Percentiles rank a stretch among this genome's conserved stretches.
These are phyloP conservation scores for Drosophila sucinea DNA, from an alignment of 1,140 invertebrate species.

Conservation along the genomic window DNA sequence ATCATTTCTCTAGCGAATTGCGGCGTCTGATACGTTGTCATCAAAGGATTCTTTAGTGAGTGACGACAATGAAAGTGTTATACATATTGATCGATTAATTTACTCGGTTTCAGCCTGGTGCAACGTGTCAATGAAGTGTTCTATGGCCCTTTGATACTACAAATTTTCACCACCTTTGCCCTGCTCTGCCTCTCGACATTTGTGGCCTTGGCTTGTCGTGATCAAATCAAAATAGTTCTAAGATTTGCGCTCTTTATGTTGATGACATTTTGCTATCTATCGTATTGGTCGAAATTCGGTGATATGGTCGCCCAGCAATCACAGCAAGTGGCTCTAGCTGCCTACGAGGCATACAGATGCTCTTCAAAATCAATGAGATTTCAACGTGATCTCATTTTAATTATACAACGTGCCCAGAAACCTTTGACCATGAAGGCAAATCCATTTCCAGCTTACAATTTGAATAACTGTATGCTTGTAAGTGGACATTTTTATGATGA, in stretches of 20 bases:
- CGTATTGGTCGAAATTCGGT: constrained; percentile 49
- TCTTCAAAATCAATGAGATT: constrained; percentile 9
- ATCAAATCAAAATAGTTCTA: constrained; percentile 29
- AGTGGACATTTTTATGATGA: not conserved
- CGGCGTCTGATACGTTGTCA: constrained; percentile 23
- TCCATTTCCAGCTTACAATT: constrained; percentile 52
- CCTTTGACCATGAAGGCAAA: constrained; percentile 27
- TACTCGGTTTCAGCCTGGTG: constrained; percentile 19
- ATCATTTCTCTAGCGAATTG: constrained; percentile 14
- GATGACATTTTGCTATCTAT: constrained; percentile 35
- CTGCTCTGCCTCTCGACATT: constrained; percentile 53
- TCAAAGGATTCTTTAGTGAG: constrained; percentile 44
- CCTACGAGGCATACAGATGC: constrained; percentile 44
- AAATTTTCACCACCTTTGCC: constrained; percentile 39
- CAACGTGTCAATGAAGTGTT: constrained; percentile 43
- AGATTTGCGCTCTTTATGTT: constrained; percentile 46
- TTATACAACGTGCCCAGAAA: constrained; percentile 45
- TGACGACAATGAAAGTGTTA: no score
- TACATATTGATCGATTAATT: no score
- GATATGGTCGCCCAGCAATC: constrained; percentile 53
- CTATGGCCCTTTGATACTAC: constrained; percentile 36
- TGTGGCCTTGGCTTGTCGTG: constrained; percentile 28
- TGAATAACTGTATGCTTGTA: constrained; percentile 47
- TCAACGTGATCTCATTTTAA: constrained; percentile 31
- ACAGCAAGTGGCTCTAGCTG: constrained; percentile 36